Conservation (phyloP, 2,888 invertebrate species). For the Atherix ibis region DNA sequence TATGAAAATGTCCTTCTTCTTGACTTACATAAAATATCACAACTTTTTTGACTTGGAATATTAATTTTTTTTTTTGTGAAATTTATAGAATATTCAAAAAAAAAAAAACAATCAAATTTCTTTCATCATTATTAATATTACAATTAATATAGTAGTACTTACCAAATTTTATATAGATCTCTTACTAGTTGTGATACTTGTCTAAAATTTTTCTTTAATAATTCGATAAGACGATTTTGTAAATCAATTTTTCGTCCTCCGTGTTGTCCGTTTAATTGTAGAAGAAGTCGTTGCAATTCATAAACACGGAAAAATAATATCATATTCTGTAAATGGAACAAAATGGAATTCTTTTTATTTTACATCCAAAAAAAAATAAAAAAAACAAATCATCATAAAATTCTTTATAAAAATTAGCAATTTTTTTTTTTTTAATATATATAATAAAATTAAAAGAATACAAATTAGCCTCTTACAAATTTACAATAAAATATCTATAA, state of each 20-base stretch:
- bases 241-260: slow-evolving; percentile 67
- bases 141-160: too few species aligned
- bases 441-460: too few species aligned
- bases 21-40: too few species aligned
- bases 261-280: slow-evolving; percentile 63
- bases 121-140: too few species aligned
- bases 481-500: too few species aligned
- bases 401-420: too few species aligned
- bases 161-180: slow-evolving; percentile 30
- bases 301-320: slow-evolving; percentile 53
- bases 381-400: too few species aligned
- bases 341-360: too few species aligned
- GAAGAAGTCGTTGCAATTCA: slow-evolving; percentile 68
- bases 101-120: background rate
- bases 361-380: too few species aligned
- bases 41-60: background rate
- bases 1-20: too few species aligned
- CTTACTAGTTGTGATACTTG: slow-evolving; percentile 41
- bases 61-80: background rate
- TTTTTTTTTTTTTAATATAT: too few species aligned
- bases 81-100: background rate
- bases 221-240: slow-evolving; percentile 54
- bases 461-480: too few species aligned
- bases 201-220: slow-evolving; percentile 48
- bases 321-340: slow-evolving; percentile 26